Evolutionary conservation across 2,888 invertebrate genomes (phyloP).

Genomic region (Formica aserva): DNA sequence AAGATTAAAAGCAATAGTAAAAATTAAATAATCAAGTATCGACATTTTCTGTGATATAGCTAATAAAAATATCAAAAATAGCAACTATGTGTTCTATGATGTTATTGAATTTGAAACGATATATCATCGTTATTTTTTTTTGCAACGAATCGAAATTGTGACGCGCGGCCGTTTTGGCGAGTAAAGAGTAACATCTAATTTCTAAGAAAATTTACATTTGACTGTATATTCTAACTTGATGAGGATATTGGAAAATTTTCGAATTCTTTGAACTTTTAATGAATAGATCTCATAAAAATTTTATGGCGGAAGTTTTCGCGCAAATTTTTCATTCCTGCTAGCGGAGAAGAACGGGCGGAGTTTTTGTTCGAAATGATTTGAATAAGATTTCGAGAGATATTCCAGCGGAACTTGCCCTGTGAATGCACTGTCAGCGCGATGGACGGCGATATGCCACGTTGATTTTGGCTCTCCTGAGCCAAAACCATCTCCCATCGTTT

Average conservation of each 20-base stretch:
- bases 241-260: slow-evolving; percentile 31
- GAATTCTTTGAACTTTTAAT: slow-evolving; percentile 44
- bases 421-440: slow-evolving; percentile 30
- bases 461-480: slow-evolving; percentile 27
- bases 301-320: slow-evolving; percentile 35
- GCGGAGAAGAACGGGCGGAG: slow-evolving; percentile 32
- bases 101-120: background rate
- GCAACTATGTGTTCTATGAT: background rate
- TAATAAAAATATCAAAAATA: background rate
- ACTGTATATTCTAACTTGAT: slow-evolving; percentile 25
- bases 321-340: slow-evolving; percentile 36
- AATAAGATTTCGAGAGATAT: slow-evolving; percentile 54
- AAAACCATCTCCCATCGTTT: slow-evolving; percentile 29
- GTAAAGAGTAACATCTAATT: slow-evolving; percentile 14
- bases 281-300: slow-evolving; percentile 55
- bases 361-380: slow-evolving; percentile 51
- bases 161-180: background rate
- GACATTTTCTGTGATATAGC: background rate
- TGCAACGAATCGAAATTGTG: background rate
- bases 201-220: slow-evolving; percentile 38
- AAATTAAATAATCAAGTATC: background rate
- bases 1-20: background rate
- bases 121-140: background rate
- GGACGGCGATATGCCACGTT: slow-evolving; percentile 43
- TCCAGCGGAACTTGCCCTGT: slow-evolving; percentile 32